Evolutionary conservation across 2,797 vertebrate genomes (phyloP).

Genomic region (Eleutherodactylus coqui): DNA sequence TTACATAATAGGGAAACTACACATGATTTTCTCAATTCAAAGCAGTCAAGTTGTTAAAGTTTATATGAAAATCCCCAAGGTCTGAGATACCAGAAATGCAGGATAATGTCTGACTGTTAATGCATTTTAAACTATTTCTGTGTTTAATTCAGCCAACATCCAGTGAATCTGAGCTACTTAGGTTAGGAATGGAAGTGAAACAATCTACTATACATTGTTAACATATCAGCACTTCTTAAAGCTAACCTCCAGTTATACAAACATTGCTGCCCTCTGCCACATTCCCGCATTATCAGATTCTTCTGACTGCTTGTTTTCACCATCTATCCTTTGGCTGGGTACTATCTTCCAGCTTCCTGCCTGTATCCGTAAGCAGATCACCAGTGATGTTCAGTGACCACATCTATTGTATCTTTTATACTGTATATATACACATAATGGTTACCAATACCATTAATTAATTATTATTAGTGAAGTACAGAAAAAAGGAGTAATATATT

Average conservation of each 20-base stretch:
- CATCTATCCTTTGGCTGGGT: neutral
- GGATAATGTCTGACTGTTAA: constrained; percentile 43
- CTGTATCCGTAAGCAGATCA: neutral
- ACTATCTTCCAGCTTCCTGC: neutral
- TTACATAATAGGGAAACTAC: constrained; percentile 55
- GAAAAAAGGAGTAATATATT: no score
- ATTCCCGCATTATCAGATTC: neutral
- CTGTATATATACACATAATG: neutral
- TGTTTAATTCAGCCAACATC: constrained; percentile 30
- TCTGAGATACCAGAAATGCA: constrained; percentile 54
- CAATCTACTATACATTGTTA: neutral
- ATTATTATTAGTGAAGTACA: neutral
- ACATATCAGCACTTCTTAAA: constrained; percentile 9
- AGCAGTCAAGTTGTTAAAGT: constrained; percentile 57
- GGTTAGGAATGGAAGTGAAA: constrained; percentile 5
- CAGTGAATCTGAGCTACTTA: constrained; percentile 28
- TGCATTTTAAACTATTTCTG: constrained; percentile 42
- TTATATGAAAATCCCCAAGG: constrained; percentile 58
- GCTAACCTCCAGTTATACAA: neutral
- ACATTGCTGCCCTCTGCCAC: neutral
- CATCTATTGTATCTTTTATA: neutral
- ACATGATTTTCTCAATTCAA: constrained; percentile 57
- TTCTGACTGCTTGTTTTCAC: neutral
- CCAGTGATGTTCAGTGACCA: neutral
- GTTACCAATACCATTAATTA: neutral